These are phyloP conservation scores for Ischnura elegans DNA, from an alignment of 2,888 invertebrate species.

Conservation along the genomic window DNA sequence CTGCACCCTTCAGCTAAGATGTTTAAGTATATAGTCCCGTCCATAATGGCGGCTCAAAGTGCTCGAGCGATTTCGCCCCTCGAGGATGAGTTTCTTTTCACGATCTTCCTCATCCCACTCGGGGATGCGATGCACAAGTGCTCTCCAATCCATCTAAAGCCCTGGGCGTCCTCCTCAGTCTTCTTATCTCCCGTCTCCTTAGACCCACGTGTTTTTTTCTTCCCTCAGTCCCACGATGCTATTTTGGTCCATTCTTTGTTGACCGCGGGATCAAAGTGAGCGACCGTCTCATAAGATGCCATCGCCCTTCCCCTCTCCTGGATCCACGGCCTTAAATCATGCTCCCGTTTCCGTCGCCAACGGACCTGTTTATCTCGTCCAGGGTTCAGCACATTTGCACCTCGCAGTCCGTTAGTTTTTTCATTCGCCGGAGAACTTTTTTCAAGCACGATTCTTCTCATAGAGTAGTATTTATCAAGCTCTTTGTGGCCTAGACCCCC, in stretches of 20 bases:
- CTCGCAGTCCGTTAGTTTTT: neutral
- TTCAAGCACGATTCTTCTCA: neutral
- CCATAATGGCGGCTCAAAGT: neutral
- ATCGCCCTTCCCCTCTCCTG: neutral
- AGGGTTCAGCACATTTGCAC: neutral
- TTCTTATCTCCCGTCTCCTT: neutral
- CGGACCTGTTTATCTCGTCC: too few relatives aligned
- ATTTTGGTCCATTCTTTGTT: constrained; percentile 11
- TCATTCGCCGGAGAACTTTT: neutral
- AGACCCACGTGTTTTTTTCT: neutral
- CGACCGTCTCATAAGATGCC: neutral
- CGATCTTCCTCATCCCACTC: neutral
- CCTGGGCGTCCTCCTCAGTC: neutral
- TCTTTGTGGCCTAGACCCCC: too few relatives aligned
- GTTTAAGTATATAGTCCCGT: neutral
- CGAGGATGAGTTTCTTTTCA: neutral
- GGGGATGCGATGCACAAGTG: too few relatives aligned
- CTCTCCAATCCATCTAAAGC: neutral
- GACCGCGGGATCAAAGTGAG: neutral
- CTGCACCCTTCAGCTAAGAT: neutral
- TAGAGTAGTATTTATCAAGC: too few relatives aligned
- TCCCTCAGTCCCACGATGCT: neutral
- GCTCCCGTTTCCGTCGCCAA: neutral
- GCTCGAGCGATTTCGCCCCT: neutral
- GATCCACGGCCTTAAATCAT: neutral